Evolutionary conservation across 2,797 vertebrate species (phyloP), one percentile per base, ranked within the genome.

Genomic region (Chelidonichthys spinosus): DNA sequence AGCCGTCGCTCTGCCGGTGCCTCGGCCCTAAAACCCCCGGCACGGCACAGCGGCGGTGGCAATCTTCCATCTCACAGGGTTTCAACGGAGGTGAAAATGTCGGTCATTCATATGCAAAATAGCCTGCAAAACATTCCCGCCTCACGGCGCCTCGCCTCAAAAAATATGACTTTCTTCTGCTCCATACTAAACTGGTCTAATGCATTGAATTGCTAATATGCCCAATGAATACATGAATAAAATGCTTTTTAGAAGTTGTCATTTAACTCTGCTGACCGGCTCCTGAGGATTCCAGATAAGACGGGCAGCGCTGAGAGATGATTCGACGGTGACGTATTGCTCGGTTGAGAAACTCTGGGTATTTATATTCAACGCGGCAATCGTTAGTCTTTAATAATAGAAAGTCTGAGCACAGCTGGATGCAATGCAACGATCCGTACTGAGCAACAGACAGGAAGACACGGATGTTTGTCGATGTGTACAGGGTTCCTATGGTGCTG

Each of bases 151-250:
- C 56, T 82, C 47, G 18, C 72, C 69, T 78, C 33, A 54, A 43
- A 82, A 83, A 88, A 58, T 78, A 71, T 69, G 72, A 59, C 71
- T 73, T 80, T 82, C 74, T 66, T 53, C 82, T 62, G 69, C 72
- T 72, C 44, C 36, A 18, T 60, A 62, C 78, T 67, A 70, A 86
- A 83, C 74, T 61, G 69, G 53, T 53, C 78, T 56, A 69, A 85
- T 78, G 61, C 78, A 83, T 83, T 83, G 82, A 91, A 88, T 89
- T 87, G 83, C 83, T 81, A 86, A 91, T 91, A 71, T 55, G 44
- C 40, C 66, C 76, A 72, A 87, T 92, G 93, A 89, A 92, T 92
- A 92, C 82, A 89, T 91, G 85, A 92, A 92, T 92, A 88, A 25
- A 89, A 90, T 82, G 76, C 74, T 85, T 89, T 85, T 79, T 36